Evolutionary conservation across 2,113 vertebrate genomes (phyloP).

Genomic region (Apistogramma diplotaenia): DNA sequence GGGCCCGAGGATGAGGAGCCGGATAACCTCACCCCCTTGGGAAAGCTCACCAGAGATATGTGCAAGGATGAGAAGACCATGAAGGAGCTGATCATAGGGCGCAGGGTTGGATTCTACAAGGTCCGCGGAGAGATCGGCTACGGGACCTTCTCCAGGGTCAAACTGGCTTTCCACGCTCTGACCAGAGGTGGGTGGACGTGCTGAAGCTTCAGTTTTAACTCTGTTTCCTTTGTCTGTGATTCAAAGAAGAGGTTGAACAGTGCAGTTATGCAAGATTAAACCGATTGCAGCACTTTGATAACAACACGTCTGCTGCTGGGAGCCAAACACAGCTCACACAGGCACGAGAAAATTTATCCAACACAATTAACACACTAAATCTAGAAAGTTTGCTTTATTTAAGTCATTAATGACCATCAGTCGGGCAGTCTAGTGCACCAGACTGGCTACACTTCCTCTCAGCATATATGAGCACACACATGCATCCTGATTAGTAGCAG

Average conservation of each 20-base stretch:
- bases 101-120: constrained; percentile 92
- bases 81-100: constrained; percentile 89
- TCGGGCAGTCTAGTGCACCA: background rate
- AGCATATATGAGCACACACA: too few relatives aligned
- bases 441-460: background rate
- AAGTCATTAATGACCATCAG: too few relatives aligned
- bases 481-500: background rate
- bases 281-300: background rate
- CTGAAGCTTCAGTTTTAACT: background rate
- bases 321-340: background rate
- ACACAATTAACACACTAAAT: background rate
- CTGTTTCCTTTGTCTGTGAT: background rate
- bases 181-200: constrained; percentile 82
- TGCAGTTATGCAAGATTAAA: background rate
- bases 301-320: background rate
- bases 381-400: background rate
- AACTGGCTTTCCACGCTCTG: constrained; percentile 89
- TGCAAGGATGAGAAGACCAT: constrained; percentile 86
- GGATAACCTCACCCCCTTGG: constrained; percentile 80
- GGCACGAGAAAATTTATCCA: background rate
- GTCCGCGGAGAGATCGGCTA: constrained; percentile 91
- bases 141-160: constrained; percentile 95
- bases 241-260: background rate
- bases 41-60: constrained; percentile 88
- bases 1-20: constrained; percentile 59